A percentile compares a stretch with the other conserved stretches of the same genome.
Conservation (phyloP, 2,888 invertebrate genomes). For the Xylota segnis region DNA sequence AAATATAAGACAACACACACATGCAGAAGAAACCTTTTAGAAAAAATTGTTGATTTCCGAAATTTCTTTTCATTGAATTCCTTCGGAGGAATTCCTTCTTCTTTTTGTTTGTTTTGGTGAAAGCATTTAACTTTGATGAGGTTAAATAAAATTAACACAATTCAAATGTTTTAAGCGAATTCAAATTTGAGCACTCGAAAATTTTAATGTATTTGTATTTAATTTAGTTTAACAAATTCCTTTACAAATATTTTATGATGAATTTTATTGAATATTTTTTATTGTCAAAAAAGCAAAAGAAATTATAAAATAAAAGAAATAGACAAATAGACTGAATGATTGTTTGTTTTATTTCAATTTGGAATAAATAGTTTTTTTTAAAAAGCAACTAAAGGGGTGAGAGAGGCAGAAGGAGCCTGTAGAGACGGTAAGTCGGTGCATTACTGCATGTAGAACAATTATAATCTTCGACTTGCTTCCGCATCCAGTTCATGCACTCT, state of each 20-base stretch:
- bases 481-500: too few species aligned
- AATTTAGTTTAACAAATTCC: constrained; percentile 43
- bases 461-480: too few species aligned
- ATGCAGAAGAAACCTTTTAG: constrained; percentile 48
- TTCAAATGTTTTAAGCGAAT: constrained; percentile 42
- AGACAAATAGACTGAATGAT: constrained; percentile 77
- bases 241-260: constrained; percentile 70
- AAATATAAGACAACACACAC: constrained; percentile 73
- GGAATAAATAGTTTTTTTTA: too few species aligned
- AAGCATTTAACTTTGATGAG: constrained; percentile 32
- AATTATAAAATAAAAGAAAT: constrained; percentile 77
- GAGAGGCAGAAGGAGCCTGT: too few species aligned
- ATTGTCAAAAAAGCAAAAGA: constrained; percentile 74
- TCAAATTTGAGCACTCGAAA: constrained; percentile 62
- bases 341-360: constrained; percentile 50
- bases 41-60: constrained; percentile 49
- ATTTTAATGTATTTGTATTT: constrained; percentile 37
- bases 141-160: constrained; percentile 27
- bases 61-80: constrained; percentile 49
- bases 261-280: constrained; percentile 75
- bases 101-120: background rate
- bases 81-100: background rate
- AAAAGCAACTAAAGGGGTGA: too few species aligned
- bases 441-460: too few species aligned
- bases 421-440: too few species aligned